phyloP scores from a whole-genome alignment of 2,113 vertebrate genomes.

The Alethe diademata region DNA sequence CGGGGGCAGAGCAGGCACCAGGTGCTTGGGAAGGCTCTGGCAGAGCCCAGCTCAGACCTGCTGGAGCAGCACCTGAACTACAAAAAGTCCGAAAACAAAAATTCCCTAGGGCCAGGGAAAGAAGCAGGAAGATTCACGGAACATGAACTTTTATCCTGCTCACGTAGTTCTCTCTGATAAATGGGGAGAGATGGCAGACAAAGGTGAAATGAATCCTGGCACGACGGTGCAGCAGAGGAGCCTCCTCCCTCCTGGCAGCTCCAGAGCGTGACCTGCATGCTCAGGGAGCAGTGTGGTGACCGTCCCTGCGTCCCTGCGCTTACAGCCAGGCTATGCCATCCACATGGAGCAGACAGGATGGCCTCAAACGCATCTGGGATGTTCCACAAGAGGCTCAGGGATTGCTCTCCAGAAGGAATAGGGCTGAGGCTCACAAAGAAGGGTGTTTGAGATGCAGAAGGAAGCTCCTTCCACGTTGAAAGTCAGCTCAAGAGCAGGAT shows the following conservation, averaged over 20 bases:
- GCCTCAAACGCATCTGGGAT: background rate
- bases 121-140: background rate
- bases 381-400: background rate
- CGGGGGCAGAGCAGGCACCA: rapidly evolving
- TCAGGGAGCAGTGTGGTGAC: background rate
- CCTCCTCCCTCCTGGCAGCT: background rate
- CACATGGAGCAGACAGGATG: rapidly evolving
- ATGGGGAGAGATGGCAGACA: background rate
- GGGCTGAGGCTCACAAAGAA: background rate
- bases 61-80: background rate
- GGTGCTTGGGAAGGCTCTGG: rapidly evolving
- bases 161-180: background rate
- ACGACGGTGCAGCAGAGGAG: rapidly evolving
- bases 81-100: background rate
- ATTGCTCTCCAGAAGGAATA: background rate
- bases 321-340: rapidly evolving
- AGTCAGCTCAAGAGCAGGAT: background rate
- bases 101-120: background rate
- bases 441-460: background rate
- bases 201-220: background rate
- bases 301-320: rapidly evolving
- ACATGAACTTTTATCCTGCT: background rate
- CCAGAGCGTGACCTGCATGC: background rate
- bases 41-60: background rate
- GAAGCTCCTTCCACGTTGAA: background rate